Evolutionary conservation across 2,113 vertebrate species (phyloP).

Genomic region (Nothoprocta perdicaria): DNA sequence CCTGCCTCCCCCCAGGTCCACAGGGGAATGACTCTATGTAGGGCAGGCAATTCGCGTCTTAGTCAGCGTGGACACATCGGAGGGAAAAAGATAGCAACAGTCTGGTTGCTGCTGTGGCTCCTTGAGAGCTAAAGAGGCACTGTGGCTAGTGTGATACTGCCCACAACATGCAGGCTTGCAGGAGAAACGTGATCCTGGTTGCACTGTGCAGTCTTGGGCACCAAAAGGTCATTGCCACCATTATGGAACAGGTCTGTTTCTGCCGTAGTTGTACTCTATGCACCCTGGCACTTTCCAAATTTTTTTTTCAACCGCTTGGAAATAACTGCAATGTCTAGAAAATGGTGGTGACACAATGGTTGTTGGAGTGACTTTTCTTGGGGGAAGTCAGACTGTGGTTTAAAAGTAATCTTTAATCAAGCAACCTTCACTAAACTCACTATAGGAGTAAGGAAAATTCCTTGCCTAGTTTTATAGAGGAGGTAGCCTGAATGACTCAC

Average conservation of each 20-base stretch:
- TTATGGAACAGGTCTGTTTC: background rate
- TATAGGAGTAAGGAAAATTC: background rate
- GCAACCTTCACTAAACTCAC: background rate
- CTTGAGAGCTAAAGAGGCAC: background rate
- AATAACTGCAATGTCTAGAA: background rate
- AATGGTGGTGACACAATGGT: background rate
- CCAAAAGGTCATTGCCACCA: background rate
- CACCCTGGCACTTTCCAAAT: background rate
- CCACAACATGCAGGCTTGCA: fast-evolving
- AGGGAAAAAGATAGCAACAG: background rate
- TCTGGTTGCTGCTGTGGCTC: background rate
- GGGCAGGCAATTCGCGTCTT: background rate
- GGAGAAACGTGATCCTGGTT: background rate
- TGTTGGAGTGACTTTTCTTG: background rate
- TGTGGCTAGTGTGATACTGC: background rate
- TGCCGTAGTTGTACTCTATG: background rate
- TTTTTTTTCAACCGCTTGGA: background rate
- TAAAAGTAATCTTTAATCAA: background rate
- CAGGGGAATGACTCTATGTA: background rate
- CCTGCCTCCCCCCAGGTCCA: background rate
- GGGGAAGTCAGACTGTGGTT: background rate
- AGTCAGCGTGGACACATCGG: fast-evolving
- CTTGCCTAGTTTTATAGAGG: constrained; percentile 13
- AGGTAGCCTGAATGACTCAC: constrained; percentile 9
- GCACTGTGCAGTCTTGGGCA: background rate